Conservation (phyloP, 2,888 invertebrate species). For the Mantis religiosa region DNA sequence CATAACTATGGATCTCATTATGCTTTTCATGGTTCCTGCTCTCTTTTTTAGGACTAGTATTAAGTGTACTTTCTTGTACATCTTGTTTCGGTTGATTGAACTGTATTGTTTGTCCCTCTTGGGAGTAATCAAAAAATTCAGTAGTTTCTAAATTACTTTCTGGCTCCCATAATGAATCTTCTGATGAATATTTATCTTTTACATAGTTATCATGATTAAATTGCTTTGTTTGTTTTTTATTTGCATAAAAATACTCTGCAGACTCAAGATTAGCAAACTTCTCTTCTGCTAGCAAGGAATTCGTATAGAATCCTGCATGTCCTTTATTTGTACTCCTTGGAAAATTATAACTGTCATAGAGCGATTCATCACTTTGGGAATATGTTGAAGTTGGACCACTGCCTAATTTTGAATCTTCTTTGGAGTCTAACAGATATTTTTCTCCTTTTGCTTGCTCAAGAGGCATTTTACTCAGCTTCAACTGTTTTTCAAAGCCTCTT, state of each 20-base stretch:
- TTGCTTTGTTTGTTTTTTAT: not conserved
- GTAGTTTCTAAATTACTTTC: not conserved
- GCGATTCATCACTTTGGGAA: not conserved
- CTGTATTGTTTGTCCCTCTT: not conserved
- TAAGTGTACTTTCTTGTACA: no score
- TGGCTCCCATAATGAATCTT: not conserved
- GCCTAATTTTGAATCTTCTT: not conserved
- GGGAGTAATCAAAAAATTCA: not conserved
- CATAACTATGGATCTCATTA: not conserved
- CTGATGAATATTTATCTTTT: not conserved
- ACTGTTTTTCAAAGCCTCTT: not conserved
- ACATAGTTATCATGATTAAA: not conserved
- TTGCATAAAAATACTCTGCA: not conserved
- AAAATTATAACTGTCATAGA: not conserved
- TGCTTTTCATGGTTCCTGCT: no score
- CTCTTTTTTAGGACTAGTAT: no score
- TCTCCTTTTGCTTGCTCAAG: not conserved
- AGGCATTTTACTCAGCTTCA: not conserved
- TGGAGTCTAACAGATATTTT: not conserved
- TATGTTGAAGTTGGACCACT: not conserved
- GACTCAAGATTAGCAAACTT: not conserved
- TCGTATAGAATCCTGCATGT: not conserved
- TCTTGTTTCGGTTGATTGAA: no score
- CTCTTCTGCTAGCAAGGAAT: not conserved
- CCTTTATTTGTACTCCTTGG: not conserved